Base-by-base conservation (phyloP, 2,113 vertebrate species). In the Albula goreensis region DNA sequence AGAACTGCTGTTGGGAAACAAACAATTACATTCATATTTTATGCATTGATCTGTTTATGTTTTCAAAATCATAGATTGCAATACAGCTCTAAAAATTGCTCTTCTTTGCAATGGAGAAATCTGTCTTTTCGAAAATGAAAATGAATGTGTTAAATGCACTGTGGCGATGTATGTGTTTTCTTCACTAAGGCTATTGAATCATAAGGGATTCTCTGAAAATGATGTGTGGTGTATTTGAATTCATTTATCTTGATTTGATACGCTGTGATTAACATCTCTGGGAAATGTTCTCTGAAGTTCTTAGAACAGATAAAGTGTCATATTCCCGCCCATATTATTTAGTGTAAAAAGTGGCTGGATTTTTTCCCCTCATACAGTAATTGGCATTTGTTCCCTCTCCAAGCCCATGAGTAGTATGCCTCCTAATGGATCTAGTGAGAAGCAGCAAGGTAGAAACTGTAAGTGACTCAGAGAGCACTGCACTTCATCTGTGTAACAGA, bases 21-120 rank as follows among this genome's bases (percentile, higher is more conserved):
- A 94, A 94, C 92, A 92, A 92, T 91, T 90, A 89, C 89, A 94
- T 95, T 95, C 93, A 95, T 94, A 94, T 94, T 91, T 89, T 92
- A 93, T 88, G 81, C 91, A 91, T 94, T 95, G 93, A 94, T 95
- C 95, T 91, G 89, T 91, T 91, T 94, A 94, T 95, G 95, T 96
- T 96, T 95, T 92, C 89, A 93, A 94, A 92, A 91, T 80, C 88
- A 81, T 5, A 93, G 93, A 95, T 94, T 94, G 92, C 89, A 90
- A 91, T 90, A 85, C 89, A 87, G 80, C 85, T 89, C 89, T 87
- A 88, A 92, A 79, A 92, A 92, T 92, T 92, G 90, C 91, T 89
- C 89, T 89, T 89, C 90, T 92, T 92, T 91, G 87, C 92, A 89
- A 85, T 89, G 91, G 89, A 91, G 91, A 90, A 92, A 95, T 93